Base-by-base conservation (phyloP, 2,888 invertebrate species). In the Priapulus caudatus region DNA sequence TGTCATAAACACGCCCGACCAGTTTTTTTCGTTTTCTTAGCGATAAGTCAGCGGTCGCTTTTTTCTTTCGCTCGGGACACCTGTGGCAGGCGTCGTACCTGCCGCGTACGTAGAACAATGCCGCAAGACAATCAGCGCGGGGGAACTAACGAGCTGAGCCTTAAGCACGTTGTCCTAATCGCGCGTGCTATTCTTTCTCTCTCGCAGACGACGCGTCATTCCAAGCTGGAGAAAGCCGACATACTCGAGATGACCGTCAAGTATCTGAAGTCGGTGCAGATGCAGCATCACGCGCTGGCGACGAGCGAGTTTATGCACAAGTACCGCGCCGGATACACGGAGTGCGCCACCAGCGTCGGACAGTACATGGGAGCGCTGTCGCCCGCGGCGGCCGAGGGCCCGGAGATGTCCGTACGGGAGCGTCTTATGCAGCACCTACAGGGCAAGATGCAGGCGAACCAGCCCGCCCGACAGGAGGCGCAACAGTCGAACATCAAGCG, bases 191-290 rank as follows among this genome's bases (percentile, higher is more conserved):
- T n/a, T 33, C 33, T 33, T 10, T 33, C n/a, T 33, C 10, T 33
- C 10, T 33, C n/a, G 10, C 33, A 33, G 33, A 10, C 33, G 10
- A 10, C 33, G 10, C 33, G 33, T 33, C 33, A 33, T n/a, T 33
- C 33, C 10, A 33, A 33, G 33, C 33, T 33, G 33, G 33, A 33
- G n/a, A 33, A 33, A 33, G 33, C 33, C n/a, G 33, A 33, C 33
- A 33, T 33, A 10, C n/a, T 33, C 10, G 33, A 33, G n/a, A 33
- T 33, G 33, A 33, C 33, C 10, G 33, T 33, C 10, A 33, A 33
- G n/a, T 33, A 33, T n/a, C 33, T 33, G 33, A 10, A 33, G 33
- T 10, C 33, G 10, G n/a, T 33, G 33, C 33, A 33, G 33, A 33
- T 10, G 33, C 33, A 33, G n/a, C 33, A 33, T 10, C 10, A 10